phyloP scores from a whole-genome alignment of 2,888 invertebrate genomes.

The Scrobipalpa atriplicella region DNA sequence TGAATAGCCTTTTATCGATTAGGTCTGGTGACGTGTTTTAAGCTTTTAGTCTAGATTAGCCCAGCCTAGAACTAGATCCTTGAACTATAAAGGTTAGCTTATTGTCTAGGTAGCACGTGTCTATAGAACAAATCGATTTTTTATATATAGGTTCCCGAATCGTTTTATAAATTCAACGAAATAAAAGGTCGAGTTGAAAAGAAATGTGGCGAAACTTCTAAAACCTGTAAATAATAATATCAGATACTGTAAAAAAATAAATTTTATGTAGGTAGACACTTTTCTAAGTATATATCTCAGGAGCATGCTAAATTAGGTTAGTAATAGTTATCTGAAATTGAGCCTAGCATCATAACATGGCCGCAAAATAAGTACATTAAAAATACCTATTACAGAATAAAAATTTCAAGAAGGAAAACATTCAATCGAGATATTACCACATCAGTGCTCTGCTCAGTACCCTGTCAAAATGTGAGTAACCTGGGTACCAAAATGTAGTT shows the following conservation, averaged over 20 bases:
- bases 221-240: too few relatives aligned
- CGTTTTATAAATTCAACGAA: not conserved
- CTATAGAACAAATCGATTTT: not conserved
- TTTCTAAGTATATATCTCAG: too few relatives aligned
- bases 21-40: not conserved
- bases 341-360: not conserved
- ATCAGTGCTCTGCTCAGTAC: not conserved
- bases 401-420: not conserved
- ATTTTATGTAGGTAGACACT: too few relatives aligned
- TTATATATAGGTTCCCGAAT: not conserved
- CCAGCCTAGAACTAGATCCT: slow-evolving; percentile 7
- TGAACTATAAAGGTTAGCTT: slow-evolving; percentile 8
- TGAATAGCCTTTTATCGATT: not conserved
- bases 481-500: not conserved
- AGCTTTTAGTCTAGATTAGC: not conserved
- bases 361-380: not conserved
- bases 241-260: not conserved
- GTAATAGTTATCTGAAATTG: too few relatives aligned
- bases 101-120: not conserved
- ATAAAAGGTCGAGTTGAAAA: too few relatives aligned
- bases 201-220: too few relatives aligned
- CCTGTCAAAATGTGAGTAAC: not conserved
- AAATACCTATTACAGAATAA: not conserved
- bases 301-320: too few relatives aligned
- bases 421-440: not conserved